These are phyloP conservation scores for Artemia sinica DNA, from an alignment of 2,888 invertebrate species.

Conservation along the genomic window DNA sequence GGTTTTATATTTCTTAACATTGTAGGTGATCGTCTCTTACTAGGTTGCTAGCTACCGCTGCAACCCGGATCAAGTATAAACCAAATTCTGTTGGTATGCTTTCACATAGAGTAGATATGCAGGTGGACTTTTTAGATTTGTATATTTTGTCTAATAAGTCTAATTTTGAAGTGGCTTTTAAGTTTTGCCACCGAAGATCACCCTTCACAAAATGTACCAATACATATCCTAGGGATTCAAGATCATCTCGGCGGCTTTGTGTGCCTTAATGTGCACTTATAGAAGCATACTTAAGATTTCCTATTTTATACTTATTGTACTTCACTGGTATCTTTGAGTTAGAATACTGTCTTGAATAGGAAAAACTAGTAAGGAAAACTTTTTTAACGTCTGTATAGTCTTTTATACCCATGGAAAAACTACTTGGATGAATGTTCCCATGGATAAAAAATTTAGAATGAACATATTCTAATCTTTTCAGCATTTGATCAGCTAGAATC, in stretches of 20 bases:
- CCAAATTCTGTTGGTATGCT: too few species aligned
- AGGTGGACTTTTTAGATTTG: not conserved
- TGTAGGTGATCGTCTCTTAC: too few species aligned
- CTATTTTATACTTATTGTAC: slow-evolving; percentile 69
- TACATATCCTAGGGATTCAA: slow-evolving; percentile 97
- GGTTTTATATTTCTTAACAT: too few species aligned
- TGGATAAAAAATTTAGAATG: slow-evolving; percentile 99
- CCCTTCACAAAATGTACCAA: slow-evolving; percentile 93
- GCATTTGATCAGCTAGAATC: slow-evolving; percentile 92
- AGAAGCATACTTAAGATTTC: slow-evolving; percentile 90
- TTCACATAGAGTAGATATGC: not conserved
- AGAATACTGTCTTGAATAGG: slow-evolving; percentile 29
- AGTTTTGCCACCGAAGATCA: slow-evolving; percentile 89
- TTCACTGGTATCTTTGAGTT: too few species aligned
- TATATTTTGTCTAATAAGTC: not conserved
- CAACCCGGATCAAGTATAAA: too few species aligned
- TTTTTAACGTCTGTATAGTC: slow-evolving; percentile 15
- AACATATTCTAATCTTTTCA: slow-evolving; percentile 76
- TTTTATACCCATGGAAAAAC: not conserved
- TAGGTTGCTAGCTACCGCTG: too few species aligned
- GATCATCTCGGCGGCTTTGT: slow-evolving; percentile 90
- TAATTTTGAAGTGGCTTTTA: slow-evolving; percentile 37
- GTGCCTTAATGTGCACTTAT: slow-evolving; percentile 98
- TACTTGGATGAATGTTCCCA: slow-evolving; percentile 62
- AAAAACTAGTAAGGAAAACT: slow-evolving; percentile 3